Evolutionary conservation across 2,888 invertebrate genomes (phyloP).

Genomic region (Dryadula phaetusa): DNA sequence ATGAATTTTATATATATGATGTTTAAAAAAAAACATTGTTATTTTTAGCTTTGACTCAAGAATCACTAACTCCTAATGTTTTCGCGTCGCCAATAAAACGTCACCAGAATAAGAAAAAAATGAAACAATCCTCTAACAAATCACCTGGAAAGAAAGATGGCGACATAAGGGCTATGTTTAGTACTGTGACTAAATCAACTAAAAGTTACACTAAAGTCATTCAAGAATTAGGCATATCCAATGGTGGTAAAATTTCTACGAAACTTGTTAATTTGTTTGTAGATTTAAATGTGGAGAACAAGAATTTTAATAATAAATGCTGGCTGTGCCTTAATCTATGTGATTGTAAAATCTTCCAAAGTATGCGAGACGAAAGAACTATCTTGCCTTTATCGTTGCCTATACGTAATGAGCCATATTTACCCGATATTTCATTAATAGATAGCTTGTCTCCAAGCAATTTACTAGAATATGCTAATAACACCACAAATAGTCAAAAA

Average conservation of each 20-base stretch:
- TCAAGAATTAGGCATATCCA: conserved; percentile 69
- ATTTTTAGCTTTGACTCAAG: conserved; percentile 62
- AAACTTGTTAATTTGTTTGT: conserved; percentile 71
- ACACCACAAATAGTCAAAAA: conserved; percentile 25
- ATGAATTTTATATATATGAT: background rate
- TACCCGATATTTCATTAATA: conserved; percentile 68
- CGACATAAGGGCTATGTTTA: conserved; percentile 84
- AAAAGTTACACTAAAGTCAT: conserved; percentile 75
- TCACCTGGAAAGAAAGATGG: conserved; percentile 73
- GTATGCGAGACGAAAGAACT: conserved; percentile 50
- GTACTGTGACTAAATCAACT: conserved; percentile 74
- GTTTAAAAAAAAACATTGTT: background rate
- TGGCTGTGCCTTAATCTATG: conserved; percentile 74
- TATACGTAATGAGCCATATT: conserved; percentile 54
- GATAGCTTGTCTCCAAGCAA: conserved; percentile 62
- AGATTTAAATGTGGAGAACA: conserved; percentile 73
- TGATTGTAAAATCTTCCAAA: conserved; percentile 65
- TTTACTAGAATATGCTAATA: conserved; percentile 56
- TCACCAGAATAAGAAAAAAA: conserved; percentile 51
- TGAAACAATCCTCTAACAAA: conserved; percentile 55
- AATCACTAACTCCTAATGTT: conserved; percentile 52
- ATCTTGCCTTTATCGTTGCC: conserved; percentile 43
- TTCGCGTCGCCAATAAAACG: conserved; percentile 48
- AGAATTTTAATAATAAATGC: conserved; percentile 61
- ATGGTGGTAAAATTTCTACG: conserved; percentile 66